phyloP scores from a whole-genome alignment of 2,888 invertebrate species.

The Apotomis capreana region DNA sequence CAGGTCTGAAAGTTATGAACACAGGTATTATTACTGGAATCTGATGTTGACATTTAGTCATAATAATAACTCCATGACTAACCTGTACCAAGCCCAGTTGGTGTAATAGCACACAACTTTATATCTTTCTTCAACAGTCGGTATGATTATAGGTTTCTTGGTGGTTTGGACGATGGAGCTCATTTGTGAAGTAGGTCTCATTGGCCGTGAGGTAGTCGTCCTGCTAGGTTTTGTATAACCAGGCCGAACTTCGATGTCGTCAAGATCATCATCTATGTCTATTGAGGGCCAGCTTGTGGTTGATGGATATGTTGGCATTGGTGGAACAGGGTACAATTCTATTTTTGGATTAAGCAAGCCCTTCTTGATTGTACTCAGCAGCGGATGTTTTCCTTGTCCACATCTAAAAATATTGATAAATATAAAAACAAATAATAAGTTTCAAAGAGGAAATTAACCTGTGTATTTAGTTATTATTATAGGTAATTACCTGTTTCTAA shows the following conservation, averaged over 20 bases:
- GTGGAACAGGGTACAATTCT: conserved; percentile 53
- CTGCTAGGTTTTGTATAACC: conserved; percentile 47
- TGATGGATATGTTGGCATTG: conserved; percentile 37
- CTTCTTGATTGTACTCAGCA: conserved; percentile 89
- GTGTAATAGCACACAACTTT: conserved; percentile 96
- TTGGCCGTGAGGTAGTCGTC: conserved; percentile 49
- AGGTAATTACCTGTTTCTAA: conserved; percentile 83
- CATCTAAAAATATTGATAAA: conserved; percentile 77
- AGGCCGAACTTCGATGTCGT: conserved; percentile 74
- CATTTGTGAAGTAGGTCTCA: conserved; percentile 51
- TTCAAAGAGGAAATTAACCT: too few relatives aligned
- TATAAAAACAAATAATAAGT: not conserved
- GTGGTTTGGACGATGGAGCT: conserved; percentile 56
- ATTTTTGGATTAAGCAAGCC: conserved; percentile 83
- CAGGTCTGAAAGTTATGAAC: conserved; percentile 82
- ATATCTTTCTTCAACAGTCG: conserved; percentile 73
- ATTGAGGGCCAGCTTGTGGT: conserved; percentile 55
- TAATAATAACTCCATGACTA: conserved; percentile 41
- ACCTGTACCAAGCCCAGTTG: conserved; percentile 96
- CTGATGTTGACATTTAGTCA: too few relatives aligned
- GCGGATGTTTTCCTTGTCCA: conserved; percentile 90
- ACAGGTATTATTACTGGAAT: not conserved
- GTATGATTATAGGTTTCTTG: conserved; percentile 52
- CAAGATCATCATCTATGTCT: conserved; percentile 67
- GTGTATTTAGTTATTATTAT: not conserved